Evolutionary conservation across 2,113 vertebrate genomes (phyloP), one percentile per base, ranked within the genome.

Genomic region (Gobiocypris rarus): DNA sequence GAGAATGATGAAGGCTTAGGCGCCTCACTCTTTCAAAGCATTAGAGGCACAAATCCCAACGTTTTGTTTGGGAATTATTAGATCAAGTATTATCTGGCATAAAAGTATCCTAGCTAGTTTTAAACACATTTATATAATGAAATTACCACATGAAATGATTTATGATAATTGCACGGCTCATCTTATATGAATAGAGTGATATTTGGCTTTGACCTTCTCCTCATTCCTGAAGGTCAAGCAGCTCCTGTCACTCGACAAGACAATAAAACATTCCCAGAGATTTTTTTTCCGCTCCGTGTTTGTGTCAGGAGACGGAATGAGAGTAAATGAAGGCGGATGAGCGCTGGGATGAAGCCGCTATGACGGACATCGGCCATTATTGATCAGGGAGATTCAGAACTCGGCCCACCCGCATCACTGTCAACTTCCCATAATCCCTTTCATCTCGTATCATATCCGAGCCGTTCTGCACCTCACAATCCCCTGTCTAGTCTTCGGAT

Each of bases 301-400:
- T 2, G 28, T 75, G 73, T 75, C 48, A 3, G 3, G 80, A 43
- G 26, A 31, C 31, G 31, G 31, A 3, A 31, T 31, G 31, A 31
- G 31, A 31, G 31, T 19, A 48, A 54, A n/a, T 34, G 34, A 73
- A 59, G 88, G 81, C n/a, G 76, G 2, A n/a, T 83, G 88, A 87
- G 87, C 88, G 84, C 70, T 84, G 81, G 82, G 61, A n/a, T 34
- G 34, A 73, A 59, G 88, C 79, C n/a, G 52, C 75, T 91, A 87
- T 90, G 91, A 89, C 87, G 87, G 87, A 88, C 87, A 90, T 89
- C 89, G 90, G 75, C 83, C 78, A 58, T 87, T 93, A 93, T 93
- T 93, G 91, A 93, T 93, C 91, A 91, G 81, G 56, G 82, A 87
- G 87, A 85, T 91, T 84, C 83, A 84, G 88, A 86, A 89, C 75